Evolutionary conservation across 1,140 invertebrate genomes (phyloP), one percentile per base, ranked within the genome.

Genomic region (Caligus rogercresseyi): DNA sequence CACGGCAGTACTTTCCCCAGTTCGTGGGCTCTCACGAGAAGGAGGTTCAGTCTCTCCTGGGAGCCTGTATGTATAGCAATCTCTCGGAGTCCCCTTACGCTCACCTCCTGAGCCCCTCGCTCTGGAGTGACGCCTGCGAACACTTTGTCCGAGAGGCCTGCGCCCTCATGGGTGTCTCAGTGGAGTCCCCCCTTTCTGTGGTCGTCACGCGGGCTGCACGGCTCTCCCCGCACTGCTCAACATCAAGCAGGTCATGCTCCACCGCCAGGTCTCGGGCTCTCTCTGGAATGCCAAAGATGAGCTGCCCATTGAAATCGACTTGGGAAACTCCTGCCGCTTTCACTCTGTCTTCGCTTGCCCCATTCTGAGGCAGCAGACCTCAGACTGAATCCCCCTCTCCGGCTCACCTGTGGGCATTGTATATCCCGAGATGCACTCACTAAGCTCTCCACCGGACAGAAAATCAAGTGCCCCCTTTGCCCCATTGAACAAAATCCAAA

Each of bases 331-430:
- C 55, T 84, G 83, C 67, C 82, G 87, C 67, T 97, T 92, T 73
- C 95, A 98, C 76, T 97, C 92, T 23, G 87, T 96, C 66, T 98
- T 98, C 76, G 93, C 94, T 13, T 98, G 95, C 75, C 95, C 95
- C 15, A 98, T 98, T 69, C 77, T 98, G 54, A 80, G 92, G 43
- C 91, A 96, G 74, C 94, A 98, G 74, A 91, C 88, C 54, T 90
- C 89, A 13, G 91, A 98, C 68, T 81, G 65, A 98, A 98, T 79
- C 95, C 95, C 61, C 95, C 95, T 15, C 94, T 98, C 85, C 80
- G 89, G 67, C 77, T 99, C 26, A 82, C 89, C 0, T 99, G 95
- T 75, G 95, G 95, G 20, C 94, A 99, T 77, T 94, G 97, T 52
- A 98, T 98, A 66, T 96, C 93, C 14, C 80, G 87, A 67, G 94